Evolutionary conservation across 2,888 invertebrate species (phyloP), one percentile per base, ranked within the genome.

Genomic region (Steinernema hermaphroditum): DNA sequence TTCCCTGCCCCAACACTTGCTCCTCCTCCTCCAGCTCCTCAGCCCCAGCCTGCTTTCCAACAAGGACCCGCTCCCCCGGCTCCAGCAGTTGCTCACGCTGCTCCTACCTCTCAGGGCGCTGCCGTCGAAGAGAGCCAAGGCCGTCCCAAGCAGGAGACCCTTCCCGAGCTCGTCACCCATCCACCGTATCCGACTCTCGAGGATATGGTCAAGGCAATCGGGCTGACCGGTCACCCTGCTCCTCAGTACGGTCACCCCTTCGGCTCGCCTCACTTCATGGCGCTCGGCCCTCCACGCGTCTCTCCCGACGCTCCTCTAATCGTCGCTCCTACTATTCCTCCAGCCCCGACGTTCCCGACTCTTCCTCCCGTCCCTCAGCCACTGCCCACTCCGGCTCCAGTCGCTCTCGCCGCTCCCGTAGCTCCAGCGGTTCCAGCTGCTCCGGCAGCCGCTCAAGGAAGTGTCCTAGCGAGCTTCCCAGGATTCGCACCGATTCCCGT

Each of bases 181-280:
- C 72, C 72, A 4, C 72, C 72, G 9, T 19, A 24, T 24, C 37
- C 69, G 24, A 27, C 72, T 8, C 62, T 72, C 24, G 72, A 72
- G 32, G 46, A 46, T 6, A 46, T 46, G 46, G 46, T 46, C n/a
- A 46, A 46, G 46, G 46, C 46, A n/a, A 46, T 46, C 46, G 46
- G 46, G 16, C 16, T 19, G 8, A 16, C 46, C n/a, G n/a, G 46
- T 16, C 22, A 46, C n/a, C 37, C 37, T 12, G 46, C 46, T 46
- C 46, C 46, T 46, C 46, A 46, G 46, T 46, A 46, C 46, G 46
- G 8, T 46, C 8, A 6, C 16, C 46, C 46, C 16, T 16, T 46
- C 46, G 46, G 46, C 6, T 46, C 46, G 16, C 46, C 46, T 19
- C 46, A 46, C 46, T 46, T 46, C 22, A 46, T 46, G 46, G n/a